phyloP scores from a whole-genome alignment of 2,888 invertebrate genomes.

The Volucella inanis region DNA sequence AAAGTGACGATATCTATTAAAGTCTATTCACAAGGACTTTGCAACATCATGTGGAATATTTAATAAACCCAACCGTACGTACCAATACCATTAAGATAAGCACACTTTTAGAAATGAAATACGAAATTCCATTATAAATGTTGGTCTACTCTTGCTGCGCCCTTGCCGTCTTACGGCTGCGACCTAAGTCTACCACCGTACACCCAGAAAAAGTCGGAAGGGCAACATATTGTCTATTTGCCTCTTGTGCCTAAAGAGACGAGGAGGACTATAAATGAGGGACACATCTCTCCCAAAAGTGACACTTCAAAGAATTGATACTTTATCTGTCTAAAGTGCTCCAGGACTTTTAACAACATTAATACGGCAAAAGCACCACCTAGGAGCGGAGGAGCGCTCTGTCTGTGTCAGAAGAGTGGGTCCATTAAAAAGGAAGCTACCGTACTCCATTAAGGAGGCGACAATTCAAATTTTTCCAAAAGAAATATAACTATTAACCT shows the following conservation, averaged over 20 bases:
- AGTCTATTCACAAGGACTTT: constrained; percentile 17
- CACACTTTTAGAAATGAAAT: constrained; percentile 29
- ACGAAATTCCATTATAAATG: constrained; percentile 53
- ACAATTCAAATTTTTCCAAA: constrained; percentile 57
- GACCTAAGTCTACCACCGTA: no score
- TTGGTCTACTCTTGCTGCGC: not conserved
- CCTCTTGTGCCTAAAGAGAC: constrained; percentile 29
- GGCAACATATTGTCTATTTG: constrained; percentile 47
- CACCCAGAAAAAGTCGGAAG: not conserved
- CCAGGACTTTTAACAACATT: constrained; percentile 61
- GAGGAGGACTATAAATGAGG: constrained; percentile 15
- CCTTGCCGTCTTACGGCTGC: not conserved
- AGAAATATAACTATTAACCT: constrained; percentile 50
- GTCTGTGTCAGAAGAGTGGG: constrained; percentile 7
- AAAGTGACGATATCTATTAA: constrained; percentile 28
- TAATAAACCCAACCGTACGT: constrained; percentile 32
- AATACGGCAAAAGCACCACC: constrained; percentile 41
- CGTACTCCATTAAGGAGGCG: constrained; percentile 38
- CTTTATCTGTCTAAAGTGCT: constrained; percentile 64
- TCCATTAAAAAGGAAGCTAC: constrained; percentile 31
- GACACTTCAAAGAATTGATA: constrained; percentile 65
- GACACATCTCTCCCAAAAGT: constrained; percentile 46
- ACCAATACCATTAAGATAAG: constrained; percentile 31
- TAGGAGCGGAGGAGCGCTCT: not conserved
- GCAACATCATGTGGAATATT: constrained; percentile 29